A percentile compares a stretch with the other conserved stretches of the same genome.
phyloP scores from a whole-genome alignment of 2,888 invertebrate species.

The Acrocyrtus sp. region DNA sequence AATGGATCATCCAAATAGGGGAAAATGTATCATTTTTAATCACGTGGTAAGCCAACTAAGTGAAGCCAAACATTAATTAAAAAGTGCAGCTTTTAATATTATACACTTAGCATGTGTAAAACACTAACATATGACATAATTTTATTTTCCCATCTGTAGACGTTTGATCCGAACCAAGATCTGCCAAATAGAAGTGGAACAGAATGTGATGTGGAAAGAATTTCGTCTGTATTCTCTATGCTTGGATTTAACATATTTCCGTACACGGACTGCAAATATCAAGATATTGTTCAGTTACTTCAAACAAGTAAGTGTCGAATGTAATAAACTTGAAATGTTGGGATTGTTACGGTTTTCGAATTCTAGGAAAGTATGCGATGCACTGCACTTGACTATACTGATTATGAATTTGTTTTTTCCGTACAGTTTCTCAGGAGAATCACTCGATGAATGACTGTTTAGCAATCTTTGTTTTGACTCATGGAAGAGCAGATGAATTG shows the following conservation, averaged over 20 bases:
- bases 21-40: conserved; percentile 53
- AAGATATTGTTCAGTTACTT: too few relatives aligned
- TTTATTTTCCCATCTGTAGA: conserved; percentile 18
- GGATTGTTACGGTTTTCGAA: too few relatives aligned
- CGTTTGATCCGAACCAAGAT: conserved; percentile 76
- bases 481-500: conserved; percentile 14
- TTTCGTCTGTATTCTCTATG: conserved; percentile 65
- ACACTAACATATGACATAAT: too few relatives aligned
- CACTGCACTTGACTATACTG: too few relatives aligned
- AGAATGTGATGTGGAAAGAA: conserved; percentile 81
- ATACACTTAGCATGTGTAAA: too few relatives aligned
- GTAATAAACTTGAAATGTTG: background rate
- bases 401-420: background rate
- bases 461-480: conserved; percentile 14
- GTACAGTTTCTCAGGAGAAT: conserved; percentile 25
- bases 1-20: conserved; percentile 44
- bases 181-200: conserved; percentile 83
- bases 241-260: conserved; percentile 42
- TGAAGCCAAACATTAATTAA: background rate
- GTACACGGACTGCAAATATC: conserved; percentile 16
- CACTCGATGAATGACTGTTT: conserved; percentile 22
- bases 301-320: too few relatives aligned
- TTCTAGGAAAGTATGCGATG: too few relatives aligned
- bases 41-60: conserved; percentile 43
- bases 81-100: background rate